Base-by-base conservation (phyloP, 2,888 invertebrate species). In the Parochlus steinenii region DNA sequence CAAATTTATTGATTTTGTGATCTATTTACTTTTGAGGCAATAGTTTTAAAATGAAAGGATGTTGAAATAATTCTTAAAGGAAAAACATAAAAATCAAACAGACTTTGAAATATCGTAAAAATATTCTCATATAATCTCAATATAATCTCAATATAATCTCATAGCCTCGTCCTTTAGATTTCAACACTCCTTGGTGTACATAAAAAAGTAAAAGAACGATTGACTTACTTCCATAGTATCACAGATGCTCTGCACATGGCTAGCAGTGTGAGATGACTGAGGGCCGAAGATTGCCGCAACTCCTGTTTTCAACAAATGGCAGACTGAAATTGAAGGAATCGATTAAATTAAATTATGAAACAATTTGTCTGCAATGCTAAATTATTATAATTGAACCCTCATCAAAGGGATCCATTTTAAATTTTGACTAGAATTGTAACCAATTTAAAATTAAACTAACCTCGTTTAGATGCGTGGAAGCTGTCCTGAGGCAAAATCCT, bases 261-360 rank as follows among this genome's bases (percentile, higher is more conserved):
- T 82, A 17, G 89, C 86, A 2, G 89, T 85, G 40, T 82, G 80
- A 3, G 82, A 74, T 31, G 86, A 86, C 55, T 87, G 85, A 7
- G 93, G 92, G 3, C 92, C 92, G 50, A 93, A 87, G 50, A 93
- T 83, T 29, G 89, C 92, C 4, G 87, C 90, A 31, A 93, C 85
- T 7, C 92, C 92, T 47, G 77, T 77, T 47, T 80, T 70, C 42
- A 83, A 64, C 40, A 90, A 68, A 51, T 83, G 79, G 54, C 92
- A 92, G 41, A 90, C 92, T 90, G 65, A 19, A 62, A 62, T 34
- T 32, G 38, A 27, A 25, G 15, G 16, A 26, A 28, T 5, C 5
- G 14, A 28, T 8, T 22, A 7, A 31, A 8, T 5, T 30, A 19
- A 15, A 12, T 29, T 27, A 12, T 27, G n/a, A 12, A 27, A 27